Percentiles rank a stretch among this genome's conserved stretches.
Evolutionary conservation across 2,113 vertebrate species (phyloP).

Genomic region (Agelaius phoeniceus): DNA sequence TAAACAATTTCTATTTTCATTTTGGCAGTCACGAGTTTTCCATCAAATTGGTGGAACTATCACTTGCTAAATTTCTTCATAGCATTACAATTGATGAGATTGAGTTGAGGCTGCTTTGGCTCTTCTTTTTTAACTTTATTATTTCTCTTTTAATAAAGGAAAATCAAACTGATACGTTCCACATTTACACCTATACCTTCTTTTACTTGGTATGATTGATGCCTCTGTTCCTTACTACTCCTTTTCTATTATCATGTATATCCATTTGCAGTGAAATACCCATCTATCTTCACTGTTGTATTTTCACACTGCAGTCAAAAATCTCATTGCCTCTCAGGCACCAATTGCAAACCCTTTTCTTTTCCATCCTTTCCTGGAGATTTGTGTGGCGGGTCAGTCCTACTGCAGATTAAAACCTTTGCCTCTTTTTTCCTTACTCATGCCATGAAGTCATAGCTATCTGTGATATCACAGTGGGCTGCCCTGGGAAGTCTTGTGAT

Average conservation of each 20-base stretch:
- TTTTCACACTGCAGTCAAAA: constrained; percentile 55
- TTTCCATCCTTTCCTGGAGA: constrained; percentile 29
- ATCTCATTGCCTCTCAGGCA: neutral
- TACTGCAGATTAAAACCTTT: constrained; percentile 27
- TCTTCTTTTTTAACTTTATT: neutral
- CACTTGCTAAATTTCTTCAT: constrained; percentile 44
- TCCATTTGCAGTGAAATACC: constrained; percentile 49
- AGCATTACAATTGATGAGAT: constrained; percentile 64
- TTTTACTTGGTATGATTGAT: constrained; percentile 45
- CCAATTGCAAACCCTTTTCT: neutral
- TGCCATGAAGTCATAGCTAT: constrained; percentile 65
- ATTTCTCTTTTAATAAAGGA: constrained; percentile 63
- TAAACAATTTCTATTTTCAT: constrained; percentile 13
- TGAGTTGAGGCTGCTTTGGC: constrained; percentile 40
- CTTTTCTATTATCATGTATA: constrained; percentile 27
- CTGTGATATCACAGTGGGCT: constrained; percentile 61
- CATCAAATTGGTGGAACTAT: constrained; percentile 50
- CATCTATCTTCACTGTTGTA: constrained; percentile 32
- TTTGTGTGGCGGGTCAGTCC: constrained; percentile 47
- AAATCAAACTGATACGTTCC: constrained; percentile 56
- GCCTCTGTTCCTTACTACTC: constrained; percentile 34
- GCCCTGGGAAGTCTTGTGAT: constrained; percentile 35
- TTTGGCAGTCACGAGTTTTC: constrained; percentile 20
- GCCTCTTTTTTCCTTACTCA: constrained; percentile 54
- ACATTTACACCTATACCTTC: constrained; percentile 61